A percentile compares a stretch with the other conserved stretches of the same genome.
Conservation (phyloP, 2,797 vertebrate genomes). For the Sebastes dallii region DNA sequence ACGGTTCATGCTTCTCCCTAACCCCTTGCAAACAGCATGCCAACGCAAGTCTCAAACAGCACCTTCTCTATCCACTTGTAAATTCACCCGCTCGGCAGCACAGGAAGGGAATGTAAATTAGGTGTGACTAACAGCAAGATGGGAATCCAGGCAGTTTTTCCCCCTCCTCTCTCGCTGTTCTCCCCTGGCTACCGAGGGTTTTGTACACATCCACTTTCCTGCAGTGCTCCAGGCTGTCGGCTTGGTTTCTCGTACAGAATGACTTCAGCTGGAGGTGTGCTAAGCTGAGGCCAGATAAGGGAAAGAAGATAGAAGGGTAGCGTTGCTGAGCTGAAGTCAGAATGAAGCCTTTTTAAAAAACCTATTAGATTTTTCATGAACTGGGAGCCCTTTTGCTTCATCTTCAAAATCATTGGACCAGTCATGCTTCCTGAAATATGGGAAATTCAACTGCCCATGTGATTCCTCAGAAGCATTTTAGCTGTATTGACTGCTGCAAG, state of each 20-base stretch:
- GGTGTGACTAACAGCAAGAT: conserved; percentile 80
- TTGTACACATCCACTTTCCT: conserved; percentile 75
- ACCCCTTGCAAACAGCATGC: conserved; percentile 72
- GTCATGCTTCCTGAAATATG: conserved; percentile 16
- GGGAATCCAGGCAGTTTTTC: conserved; percentile 66
- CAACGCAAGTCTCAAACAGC: conserved; percentile 73
- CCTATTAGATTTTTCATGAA: conserved; percentile 36
- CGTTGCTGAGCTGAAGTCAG: conserved; percentile 32
- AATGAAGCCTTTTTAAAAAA: conserved; percentile 27
- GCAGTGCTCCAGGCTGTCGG: conserved; percentile 67
- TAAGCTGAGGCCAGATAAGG: conserved; percentile 51
- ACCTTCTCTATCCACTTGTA: conserved; percentile 77
- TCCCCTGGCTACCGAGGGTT: conserved; percentile 66
- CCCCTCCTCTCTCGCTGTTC: conserved; percentile 57
- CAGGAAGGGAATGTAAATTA: conserved; percentile 81
- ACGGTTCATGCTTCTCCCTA: conserved; percentile 61
- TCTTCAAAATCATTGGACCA: conserved; percentile 13
- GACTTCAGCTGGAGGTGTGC: conserved; percentile 64
- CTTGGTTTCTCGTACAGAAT: conserved; percentile 70
- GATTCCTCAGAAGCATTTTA: conserved; percentile 18
- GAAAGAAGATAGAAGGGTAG: conserved; percentile 45
- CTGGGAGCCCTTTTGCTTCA: conserved; percentile 18
- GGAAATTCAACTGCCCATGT: conserved; percentile 14
- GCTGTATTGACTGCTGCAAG: neutral
- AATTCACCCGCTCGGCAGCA: conserved; percentile 73